Percentiles rank a stretch among this genome's conserved stretches.
phyloP scores from a whole-genome alignment of 2,113 vertebrate species.

The Anser cygnoides region DNA sequence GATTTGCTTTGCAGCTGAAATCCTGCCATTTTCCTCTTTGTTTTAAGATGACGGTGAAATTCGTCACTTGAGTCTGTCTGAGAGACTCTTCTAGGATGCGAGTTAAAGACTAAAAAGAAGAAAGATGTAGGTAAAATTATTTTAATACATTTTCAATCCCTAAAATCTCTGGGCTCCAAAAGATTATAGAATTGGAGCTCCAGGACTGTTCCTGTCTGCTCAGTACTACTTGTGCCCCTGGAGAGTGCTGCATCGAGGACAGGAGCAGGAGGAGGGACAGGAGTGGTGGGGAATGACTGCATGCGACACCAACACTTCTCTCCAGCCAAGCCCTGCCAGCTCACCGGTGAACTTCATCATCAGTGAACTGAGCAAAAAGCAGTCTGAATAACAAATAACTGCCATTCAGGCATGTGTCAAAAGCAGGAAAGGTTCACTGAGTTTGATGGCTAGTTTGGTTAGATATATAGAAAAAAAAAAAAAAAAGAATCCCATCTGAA shows the following conservation, averaged over 20 bases:
- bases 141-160: not conserved
- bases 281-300: not conserved
- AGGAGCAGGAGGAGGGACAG: not conserved
- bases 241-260: not conserved
- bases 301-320: not conserved
- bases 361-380: not conserved
- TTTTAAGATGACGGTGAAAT: not conserved
- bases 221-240: not conserved
- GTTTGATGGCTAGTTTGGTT: not conserved
- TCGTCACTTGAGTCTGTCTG: not conserved
- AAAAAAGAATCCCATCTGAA: not conserved
- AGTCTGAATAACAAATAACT: not conserved
- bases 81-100: not conserved
- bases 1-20: not conserved
- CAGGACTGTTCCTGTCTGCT: not conserved
- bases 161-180: not conserved
- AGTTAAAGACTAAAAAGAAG: not conserved
- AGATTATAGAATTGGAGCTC: not conserved
- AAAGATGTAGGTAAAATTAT: not conserved
- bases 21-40: not conserved
- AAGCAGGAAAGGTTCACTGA: not conserved
- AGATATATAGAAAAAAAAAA: not conserved
- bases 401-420: rapidly evolving
- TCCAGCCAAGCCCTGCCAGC: not conserved
- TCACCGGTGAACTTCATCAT: not conserved